Evolutionary conservation across 2,888 invertebrate species (phyloP).

Genomic region (Corbicula japonica): DNA sequence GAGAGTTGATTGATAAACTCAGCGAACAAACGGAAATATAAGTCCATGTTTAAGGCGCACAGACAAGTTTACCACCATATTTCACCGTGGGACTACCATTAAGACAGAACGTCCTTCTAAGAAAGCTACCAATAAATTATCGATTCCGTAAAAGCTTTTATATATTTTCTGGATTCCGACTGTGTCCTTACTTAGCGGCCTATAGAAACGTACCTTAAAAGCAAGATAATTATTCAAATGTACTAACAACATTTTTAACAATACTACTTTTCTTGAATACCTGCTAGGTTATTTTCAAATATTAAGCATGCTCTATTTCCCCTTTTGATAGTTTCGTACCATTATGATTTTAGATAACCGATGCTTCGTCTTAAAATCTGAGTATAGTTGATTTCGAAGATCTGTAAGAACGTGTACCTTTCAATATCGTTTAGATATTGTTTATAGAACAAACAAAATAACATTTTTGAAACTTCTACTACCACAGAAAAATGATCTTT

Average conservation of each 20-base stretch:
- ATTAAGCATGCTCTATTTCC: too few relatives aligned
- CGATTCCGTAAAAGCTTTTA: slow-evolving; percentile 35
- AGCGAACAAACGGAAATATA: slow-evolving; percentile 28
- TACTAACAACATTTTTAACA: too few relatives aligned
- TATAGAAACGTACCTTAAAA: not conserved
- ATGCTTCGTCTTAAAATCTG: not conserved
- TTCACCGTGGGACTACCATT: slow-evolving; percentile 30
- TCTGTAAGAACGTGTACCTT: too few relatives aligned
- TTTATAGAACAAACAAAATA: too few relatives aligned
- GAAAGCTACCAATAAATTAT: slow-evolving; percentile 32
- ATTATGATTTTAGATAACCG: too few relatives aligned
- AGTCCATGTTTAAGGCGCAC: slow-evolving; percentile 20
- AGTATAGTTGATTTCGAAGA: too few relatives aligned
- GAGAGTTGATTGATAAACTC: slow-evolving; percentile 25
- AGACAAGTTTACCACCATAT: slow-evolving; percentile 12
- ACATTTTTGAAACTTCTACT: too few relatives aligned
- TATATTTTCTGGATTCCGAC: slow-evolving; percentile 27
- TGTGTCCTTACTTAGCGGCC: slow-evolving; percentile 10
- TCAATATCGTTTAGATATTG: too few relatives aligned
- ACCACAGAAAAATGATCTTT: too few relatives aligned
- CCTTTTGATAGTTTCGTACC: too few relatives aligned
- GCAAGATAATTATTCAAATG: too few relatives aligned
- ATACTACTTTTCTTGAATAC: not conserved
- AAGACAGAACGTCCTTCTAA: slow-evolving; percentile 22
- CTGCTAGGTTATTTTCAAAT: not conserved